A percentile compares a stretch with the other conserved stretches of the same genome.
phyloP scores from a whole-genome alignment of 2,113 vertebrate genomes.

The Ceyx margarethae region DNA sequence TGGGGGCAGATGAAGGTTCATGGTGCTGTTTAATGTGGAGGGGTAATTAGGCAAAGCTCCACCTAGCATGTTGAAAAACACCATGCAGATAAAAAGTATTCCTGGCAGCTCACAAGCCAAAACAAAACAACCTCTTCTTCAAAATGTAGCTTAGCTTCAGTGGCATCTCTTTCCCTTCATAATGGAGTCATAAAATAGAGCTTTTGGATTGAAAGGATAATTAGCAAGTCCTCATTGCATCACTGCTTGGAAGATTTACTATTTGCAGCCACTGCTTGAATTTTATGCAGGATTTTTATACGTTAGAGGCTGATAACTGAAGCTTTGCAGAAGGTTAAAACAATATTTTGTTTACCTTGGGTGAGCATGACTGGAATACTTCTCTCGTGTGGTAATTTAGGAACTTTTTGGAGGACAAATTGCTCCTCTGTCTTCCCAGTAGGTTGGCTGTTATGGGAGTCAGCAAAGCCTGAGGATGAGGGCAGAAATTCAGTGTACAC shows the following conservation, averaged over 20 bases:
- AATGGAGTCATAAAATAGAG: conserved; percentile 53
- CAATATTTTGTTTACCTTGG: neutral
- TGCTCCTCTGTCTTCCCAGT: neutral
- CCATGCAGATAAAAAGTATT: neutral
- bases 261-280: neutral
- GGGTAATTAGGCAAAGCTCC: neutral
- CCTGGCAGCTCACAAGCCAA: neutral
- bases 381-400: neutral
- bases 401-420: neutral
- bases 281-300: neutral
- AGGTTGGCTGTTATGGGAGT: neutral
- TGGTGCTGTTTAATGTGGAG: neutral
- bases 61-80: neutral
- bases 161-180: conserved; percentile 42
- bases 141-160: conserved; percentile 28
- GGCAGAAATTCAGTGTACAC: neutral
- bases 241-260: neutral
- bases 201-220: conserved; percentile 68
- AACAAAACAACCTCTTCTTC: conserved; percentile 18
- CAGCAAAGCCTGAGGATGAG: neutral
- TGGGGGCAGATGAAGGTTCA: neutral
- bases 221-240: neutral
- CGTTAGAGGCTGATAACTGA: neutral
- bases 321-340: neutral
- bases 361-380: neutral